These are phyloP conservation scores for Festucalex cinctus DNA, from an alignment of 2,113 vertebrate species.

Conservation along the genomic window DNA sequence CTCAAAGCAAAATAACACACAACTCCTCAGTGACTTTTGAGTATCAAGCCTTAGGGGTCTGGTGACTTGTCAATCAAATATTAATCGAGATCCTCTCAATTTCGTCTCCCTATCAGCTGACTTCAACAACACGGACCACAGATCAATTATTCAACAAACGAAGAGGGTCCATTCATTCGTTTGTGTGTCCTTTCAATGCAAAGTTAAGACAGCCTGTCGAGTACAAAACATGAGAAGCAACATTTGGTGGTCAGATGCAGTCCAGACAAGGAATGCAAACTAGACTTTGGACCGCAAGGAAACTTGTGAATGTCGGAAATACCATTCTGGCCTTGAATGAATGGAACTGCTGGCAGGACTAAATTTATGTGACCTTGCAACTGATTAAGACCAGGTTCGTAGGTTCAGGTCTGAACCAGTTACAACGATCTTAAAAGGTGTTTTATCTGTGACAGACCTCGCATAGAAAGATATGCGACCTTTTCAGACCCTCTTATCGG, in stretches of 20 bases:
- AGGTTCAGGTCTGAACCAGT: too few species aligned
- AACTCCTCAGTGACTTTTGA: not conserved
- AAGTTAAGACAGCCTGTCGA: too few species aligned
- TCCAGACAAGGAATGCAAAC: not conserved
- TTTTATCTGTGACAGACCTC: too few species aligned
- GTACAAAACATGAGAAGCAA: not conserved
- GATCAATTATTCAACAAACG: slow-evolving; percentile 46
- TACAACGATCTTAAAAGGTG: too few species aligned
- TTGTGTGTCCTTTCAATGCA: not conserved
- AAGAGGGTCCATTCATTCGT: slow-evolving; percentile 23
- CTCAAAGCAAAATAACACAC: not conserved
- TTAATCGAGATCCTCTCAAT: slow-evolving; percentile 63
- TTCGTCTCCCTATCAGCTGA: slow-evolving; percentile 53
- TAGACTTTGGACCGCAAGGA: slow-evolving; percentile 7
- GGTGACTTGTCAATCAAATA: slow-evolving; percentile 61
- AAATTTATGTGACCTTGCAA: too few species aligned
- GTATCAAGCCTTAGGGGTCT: not conserved
- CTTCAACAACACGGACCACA: slow-evolving; percentile 18
- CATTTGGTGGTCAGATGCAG: not conserved
- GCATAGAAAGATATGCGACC: too few species aligned
- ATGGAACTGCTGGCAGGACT: not conserved
- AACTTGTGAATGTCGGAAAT: slow-evolving; percentile 7
- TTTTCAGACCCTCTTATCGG: too few species aligned
- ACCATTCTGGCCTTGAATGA: slow-evolving; percentile 4
- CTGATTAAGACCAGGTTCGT: too few species aligned